These are phyloP conservation scores for Melikaiella ostensackeni DNA, from an alignment of 2,888 invertebrate species.

Conservation along the genomic window DNA sequence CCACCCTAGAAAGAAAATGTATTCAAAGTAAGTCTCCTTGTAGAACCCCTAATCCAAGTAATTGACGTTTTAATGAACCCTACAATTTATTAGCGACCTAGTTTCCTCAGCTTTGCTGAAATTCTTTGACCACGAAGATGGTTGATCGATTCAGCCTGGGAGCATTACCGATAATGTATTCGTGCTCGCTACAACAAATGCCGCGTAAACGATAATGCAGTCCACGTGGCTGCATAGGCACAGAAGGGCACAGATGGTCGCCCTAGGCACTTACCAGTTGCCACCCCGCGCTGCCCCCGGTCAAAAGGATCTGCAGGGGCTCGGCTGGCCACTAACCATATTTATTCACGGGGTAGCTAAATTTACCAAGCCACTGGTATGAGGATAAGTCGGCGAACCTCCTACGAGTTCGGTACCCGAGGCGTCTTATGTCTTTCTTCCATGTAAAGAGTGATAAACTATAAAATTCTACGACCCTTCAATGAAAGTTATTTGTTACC, in stretches of 20 bases:
- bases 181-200: conserved; percentile 71
- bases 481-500: not conserved
- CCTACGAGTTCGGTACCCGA: conserved; percentile 45
- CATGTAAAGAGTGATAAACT: conserved; percentile 7
- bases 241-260: conserved; percentile 76
- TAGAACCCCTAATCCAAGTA: not conserved
- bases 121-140: conserved; percentile 37
- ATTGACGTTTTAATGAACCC: conserved; percentile 12
- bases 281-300: conserved; percentile 68
- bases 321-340: conserved; percentile 74
- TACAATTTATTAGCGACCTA: conserved; percentile 5
- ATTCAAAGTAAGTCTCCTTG: conserved; percentile 7
- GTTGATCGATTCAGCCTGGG: conserved; percentile 16
- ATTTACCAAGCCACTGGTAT: conserved; percentile 65
- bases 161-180: conserved; percentile 66
- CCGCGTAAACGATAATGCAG: conserved; percentile 74
- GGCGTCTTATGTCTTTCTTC: conserved; percentile 45
- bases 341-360: conserved; percentile 75
- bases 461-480: conserved; percentile 11
- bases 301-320: conserved; percentile 73
- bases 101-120: conserved; percentile 18
- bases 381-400: conserved; percentile 61
- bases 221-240: conserved; percentile 72
- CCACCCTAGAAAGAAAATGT: not conserved
- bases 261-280: conserved; percentile 76